Evolutionary conservation across 2,797 vertebrate genomes (phyloP).

Genomic region (Luscinia megarhynchos): DNA sequence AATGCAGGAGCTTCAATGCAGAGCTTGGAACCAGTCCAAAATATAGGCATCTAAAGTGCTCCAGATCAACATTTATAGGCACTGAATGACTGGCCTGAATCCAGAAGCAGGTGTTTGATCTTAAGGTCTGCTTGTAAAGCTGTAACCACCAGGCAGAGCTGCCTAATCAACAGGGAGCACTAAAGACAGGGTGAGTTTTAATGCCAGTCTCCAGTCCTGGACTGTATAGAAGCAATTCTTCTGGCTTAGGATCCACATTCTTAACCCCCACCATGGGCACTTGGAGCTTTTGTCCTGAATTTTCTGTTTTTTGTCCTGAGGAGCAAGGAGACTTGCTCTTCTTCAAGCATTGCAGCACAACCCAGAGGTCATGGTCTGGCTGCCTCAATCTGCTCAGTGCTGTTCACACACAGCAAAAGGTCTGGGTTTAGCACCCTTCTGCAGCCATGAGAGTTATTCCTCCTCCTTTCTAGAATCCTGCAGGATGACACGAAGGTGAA

Average conservation of each 20-base stretch:
- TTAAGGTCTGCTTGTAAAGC: constrained; percentile 23
- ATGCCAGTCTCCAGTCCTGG: background rate
- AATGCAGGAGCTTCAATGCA: background rate
- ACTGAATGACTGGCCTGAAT: constrained; percentile 4
- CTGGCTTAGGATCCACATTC: background rate
- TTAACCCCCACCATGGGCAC: background rate
- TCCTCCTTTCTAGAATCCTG: background rate
- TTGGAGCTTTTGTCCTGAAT: background rate
- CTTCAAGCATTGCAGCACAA: background rate
- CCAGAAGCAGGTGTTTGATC: constrained; percentile 59
- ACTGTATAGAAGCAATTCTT: too few species aligned
- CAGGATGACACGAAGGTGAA: background rate
- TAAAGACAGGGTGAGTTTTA: constrained; percentile 43
- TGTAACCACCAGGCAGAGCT: constrained; percentile 32
- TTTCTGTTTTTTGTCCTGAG: background rate
- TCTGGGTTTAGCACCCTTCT: background rate
- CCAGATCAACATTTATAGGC: background rate
- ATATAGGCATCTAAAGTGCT: constrained; percentile 18
- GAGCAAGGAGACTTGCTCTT: background rate
- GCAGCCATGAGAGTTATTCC: background rate
- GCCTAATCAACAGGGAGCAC: background rate
- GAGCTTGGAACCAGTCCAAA: constrained; percentile 11
- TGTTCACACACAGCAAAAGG: background rate
- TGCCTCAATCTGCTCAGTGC: background rate
- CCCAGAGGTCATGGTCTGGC: background rate